These are phyloP conservation scores for Porites rus DNA, from an alignment of 92 coral and sea anemone genomes.

Conservation along the genomic window DNA sequence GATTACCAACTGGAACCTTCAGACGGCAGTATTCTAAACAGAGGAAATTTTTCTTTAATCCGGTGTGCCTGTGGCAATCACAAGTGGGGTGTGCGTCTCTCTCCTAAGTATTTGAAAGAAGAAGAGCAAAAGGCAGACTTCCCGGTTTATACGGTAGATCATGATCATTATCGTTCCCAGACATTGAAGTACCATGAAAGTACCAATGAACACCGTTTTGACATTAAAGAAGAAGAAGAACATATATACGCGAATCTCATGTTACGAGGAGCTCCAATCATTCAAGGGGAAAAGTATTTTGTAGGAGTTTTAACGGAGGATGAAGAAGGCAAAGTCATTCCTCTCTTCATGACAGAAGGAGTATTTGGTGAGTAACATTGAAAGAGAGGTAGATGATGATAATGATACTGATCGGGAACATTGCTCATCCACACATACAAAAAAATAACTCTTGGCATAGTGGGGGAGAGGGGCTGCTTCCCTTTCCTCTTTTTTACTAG, in stretches of 20 bases:
- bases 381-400: no score
- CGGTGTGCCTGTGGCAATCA: not conserved
- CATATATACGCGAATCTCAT: not conserved
- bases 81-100: not conserved
- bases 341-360: conserved; percentile 15
- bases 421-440: no score
- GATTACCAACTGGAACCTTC: no score
- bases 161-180: not conserved
- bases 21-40: no score
- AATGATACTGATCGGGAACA: no score
- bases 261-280: conserved; percentile 3
- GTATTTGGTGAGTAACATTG: conserved; percentile 1
- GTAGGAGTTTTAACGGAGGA: conserved; percentile 7
- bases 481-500: no score
- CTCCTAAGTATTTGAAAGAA: not conserved
- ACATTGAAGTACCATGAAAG: not conserved
- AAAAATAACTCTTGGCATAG: no score
- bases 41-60: not conserved
- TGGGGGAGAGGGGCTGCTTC: no score
- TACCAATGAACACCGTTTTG: not conserved
- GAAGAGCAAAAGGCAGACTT: not conserved
- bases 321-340: not conserved
- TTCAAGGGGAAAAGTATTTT: not conserved
- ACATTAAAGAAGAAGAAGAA: not conserved
- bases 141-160: not conserved